Base-by-base conservation (phyloP, 2,888 invertebrate genomes). In the Tuberolachnus salignus region DNA sequence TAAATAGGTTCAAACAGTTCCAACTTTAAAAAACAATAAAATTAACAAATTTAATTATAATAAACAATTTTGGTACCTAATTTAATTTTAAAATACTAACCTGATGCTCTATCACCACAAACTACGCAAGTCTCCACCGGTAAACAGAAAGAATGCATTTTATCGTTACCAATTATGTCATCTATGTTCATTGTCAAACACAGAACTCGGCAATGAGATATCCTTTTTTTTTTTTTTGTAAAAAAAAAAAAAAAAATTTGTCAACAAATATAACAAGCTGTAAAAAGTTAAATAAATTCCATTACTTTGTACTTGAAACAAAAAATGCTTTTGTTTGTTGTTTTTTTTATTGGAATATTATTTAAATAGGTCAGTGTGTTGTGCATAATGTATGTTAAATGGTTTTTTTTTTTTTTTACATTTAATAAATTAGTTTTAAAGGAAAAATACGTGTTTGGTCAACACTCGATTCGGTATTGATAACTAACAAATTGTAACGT, bases 91-190 rank as follows among this genome's bases (percentile, higher is more conserved):
- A 34, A 34, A 34, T 34, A 80, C 81, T 82, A 83, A 88, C 89
- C 97, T 46, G 97, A 97, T 13, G 97, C 97, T 81, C 97, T 89
- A 86, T 98, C 97, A 0, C 97, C 97, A 85, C 97, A 98, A 42
- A 98, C 97, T 21, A 97, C 92, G 86, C 97, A 98, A 72, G 95
- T 88, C 86, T 97, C 97, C 83, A 92, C 86, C 0, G 92, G 90
- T 8, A 92, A 87, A 59, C 89, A 89, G 83, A 90, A 85, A 74
- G 86, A 86, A 72, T 84, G 83, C 53, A 83, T 83, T 82, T 84
- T 84, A 59, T 84, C 84, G 13, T 78, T 78, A 11, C 59, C 59
- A 49, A 78, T 71, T 34, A 78, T 67, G 9, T 75, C 49, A 6
- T 78, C 67, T 59, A 78, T 61, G 51, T 69, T 78, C 67, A 78